Percentiles rank a stretch among this genome's conserved stretches.
phyloP scores from a whole-genome alignment of 2,888 invertebrate genomes.

The Morinoia aosen region DNA sequence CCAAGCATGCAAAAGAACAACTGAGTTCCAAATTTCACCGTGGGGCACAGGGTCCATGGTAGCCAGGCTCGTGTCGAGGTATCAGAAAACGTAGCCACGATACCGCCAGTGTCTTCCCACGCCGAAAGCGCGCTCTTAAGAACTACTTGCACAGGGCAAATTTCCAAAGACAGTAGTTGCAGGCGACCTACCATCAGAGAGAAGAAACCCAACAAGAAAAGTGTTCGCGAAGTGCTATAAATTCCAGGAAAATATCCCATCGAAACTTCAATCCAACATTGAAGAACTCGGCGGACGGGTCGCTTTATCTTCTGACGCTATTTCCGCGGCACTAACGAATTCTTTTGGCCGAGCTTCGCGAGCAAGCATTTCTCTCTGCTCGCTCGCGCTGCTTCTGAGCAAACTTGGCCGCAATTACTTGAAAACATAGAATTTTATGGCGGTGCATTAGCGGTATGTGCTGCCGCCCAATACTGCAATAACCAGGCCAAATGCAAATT shows the following conservation, averaged over 20 bases:
- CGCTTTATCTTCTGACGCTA: conserved; percentile 52
- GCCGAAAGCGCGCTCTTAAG: not conserved
- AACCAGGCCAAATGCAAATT: not conserved
- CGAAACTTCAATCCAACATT: conserved; percentile 53
- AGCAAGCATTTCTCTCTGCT: conserved; percentile 11
- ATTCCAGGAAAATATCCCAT: conserved; percentile 50
- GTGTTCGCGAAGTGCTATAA: conserved; percentile 39
- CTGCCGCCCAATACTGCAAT: not conserved
- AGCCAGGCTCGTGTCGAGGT: too few relatives aligned
- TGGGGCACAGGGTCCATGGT: not conserved
- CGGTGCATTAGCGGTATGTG: not conserved
- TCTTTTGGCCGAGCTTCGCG: conserved; percentile 15
- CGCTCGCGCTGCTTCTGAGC: not conserved
- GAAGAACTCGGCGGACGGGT: conserved; percentile 46
- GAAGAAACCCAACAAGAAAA: not conserved
- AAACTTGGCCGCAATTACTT: conserved; percentile 42
- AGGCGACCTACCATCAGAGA: not conserved
- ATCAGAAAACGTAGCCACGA: too few relatives aligned
- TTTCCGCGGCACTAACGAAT: conserved; percentile 50
- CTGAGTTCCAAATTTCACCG: not conserved
- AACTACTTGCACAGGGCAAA: not conserved
- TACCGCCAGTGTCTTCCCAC: not conserved
- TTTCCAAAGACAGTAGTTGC: not conserved
- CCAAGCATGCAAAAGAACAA: not conserved
- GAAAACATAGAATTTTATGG: conserved; percentile 14